Conservation (phyloP, 2,888 invertebrate species). For the Drosophila falleni region DNA sequence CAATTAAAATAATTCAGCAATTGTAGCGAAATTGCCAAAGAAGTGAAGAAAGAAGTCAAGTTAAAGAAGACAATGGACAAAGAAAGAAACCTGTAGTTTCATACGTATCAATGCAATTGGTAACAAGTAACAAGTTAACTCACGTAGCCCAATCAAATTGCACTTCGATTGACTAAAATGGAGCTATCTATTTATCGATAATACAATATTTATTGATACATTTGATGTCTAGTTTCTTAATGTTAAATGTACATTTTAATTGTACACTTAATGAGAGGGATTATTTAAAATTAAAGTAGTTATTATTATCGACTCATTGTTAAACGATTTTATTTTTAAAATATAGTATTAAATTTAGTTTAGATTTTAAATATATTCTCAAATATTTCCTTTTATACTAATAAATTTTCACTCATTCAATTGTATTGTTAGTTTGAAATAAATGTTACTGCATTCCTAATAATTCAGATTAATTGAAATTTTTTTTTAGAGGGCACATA, state of each 20-base stretch:
- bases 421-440: too few species aligned
- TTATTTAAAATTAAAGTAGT: neutral
- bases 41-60: conserved; percentile 40
- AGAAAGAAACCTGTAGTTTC: conserved; percentile 56
- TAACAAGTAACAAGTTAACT: conserved; percentile 38
- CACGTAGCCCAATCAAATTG: conserved; percentile 71
- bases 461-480: too few species aligned
- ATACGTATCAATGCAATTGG: conserved; percentile 31
- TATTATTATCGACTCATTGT: neutral
- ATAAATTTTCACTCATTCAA: too few species aligned
- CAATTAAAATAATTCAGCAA: conserved; percentile 81
- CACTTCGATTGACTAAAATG: conserved; percentile 70
- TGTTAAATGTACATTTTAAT: neutral
- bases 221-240: conserved; percentile 2
- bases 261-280: neutral
- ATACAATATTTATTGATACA: conserved; percentile 50
- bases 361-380: too few species aligned
- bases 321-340: too few species aligned
- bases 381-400: too few species aligned
- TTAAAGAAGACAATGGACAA: conserved; percentile 64
- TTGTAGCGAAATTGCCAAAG: conserved; percentile 66
- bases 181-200: conserved; percentile 61
- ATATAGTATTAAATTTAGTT: too few species aligned
- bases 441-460: too few species aligned
- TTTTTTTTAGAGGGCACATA: too few species aligned